A percentile compares a stretch with the other conserved stretches of the same genome.
phyloP scores from a whole-genome alignment of 2,888 invertebrate species.

The Deroplatys truncata region DNA sequence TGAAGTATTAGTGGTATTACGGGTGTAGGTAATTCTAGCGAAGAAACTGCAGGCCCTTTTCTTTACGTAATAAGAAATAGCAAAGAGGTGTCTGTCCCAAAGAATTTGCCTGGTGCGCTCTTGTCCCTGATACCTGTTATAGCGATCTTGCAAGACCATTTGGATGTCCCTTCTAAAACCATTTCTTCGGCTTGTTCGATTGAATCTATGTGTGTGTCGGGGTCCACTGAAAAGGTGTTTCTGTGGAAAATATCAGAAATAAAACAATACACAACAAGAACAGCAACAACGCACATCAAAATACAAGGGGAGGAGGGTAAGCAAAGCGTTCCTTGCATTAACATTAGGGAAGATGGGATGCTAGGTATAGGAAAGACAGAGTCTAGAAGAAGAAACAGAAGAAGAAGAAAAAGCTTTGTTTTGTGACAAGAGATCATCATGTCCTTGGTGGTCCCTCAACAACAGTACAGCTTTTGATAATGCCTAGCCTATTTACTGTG shows the following conservation, averaged over 20 bases:
- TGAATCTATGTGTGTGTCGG: slow-evolving; percentile 96
- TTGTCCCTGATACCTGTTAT: slow-evolving; percentile 78
- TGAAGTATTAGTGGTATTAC: neutral
- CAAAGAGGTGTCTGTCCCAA: neutral
- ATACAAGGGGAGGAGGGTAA: slow-evolving; percentile 18
- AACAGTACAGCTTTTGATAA: too few species aligned
- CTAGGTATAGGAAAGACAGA: neutral
- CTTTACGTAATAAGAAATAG: neutral
- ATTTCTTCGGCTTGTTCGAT: slow-evolving; percentile 96
- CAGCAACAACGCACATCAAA: slow-evolving; percentile 33
- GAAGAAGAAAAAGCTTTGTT: neutral
- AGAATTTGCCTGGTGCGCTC: neutral
- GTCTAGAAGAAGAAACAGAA: neutral
- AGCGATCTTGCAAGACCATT: slow-evolving; percentile 99
- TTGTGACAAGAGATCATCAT: neutral
- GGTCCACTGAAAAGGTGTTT: slow-evolving; percentile 96
- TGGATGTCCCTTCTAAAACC: slow-evolving; percentile 97
- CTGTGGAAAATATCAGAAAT: slow-evolving; percentile 55
- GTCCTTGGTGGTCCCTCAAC: neutral
- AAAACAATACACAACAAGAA: slow-evolving; percentile 41
- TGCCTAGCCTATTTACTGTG: too few species aligned
- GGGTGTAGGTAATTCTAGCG: neutral
- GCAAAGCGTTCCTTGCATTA: neutral
- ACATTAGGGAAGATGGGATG: neutral
- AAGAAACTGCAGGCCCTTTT: neutral